A percentile compares a stretch with the other conserved stretches of the same genome.
These are phyloP conservation scores for Masnerella sp. DNA, from an alignment of 2,888 invertebrate genomes.

Conservation along the genomic window DNA sequence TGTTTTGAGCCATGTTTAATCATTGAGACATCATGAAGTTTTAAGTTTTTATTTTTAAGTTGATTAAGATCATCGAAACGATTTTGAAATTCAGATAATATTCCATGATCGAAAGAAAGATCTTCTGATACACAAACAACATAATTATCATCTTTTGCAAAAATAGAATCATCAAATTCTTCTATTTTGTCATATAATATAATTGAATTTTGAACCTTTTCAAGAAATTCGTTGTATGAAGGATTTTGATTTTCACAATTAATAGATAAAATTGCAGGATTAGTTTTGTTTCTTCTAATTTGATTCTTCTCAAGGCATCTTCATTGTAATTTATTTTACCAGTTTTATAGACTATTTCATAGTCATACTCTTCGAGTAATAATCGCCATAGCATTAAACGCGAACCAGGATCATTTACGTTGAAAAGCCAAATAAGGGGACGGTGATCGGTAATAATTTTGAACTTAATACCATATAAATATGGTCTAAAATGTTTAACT, in stretches of 20 bases:
- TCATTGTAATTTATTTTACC: conserved; percentile 2
- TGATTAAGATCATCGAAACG: not conserved
- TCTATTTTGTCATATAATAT: conserved; percentile 1
- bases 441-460: not conserved
- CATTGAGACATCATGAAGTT: not conserved
- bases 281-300: no score
- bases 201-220: not conserved
- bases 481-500: conserved; percentile 7
- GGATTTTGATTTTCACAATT: not conserved
- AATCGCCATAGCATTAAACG: conserved; percentile 1
- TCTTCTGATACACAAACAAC: not conserved
- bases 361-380: not conserved
- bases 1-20: not conserved
- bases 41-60: not conserved
- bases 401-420: not conserved
- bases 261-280: not conserved
- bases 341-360: not conserved
- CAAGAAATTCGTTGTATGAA: conserved; percentile 24
- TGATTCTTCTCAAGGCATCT: not conserved
- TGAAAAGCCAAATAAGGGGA: not conserved
- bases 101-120: no score
- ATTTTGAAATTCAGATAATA: conserved; percentile 8
- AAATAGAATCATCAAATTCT: conserved; percentile 14
- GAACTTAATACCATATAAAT: not conserved
- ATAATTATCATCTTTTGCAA: conserved; percentile 8